These are phyloP conservation scores for Ceryle rudis DNA, from an alignment of 2,797 vertebrate species.

Conservation along the genomic window DNA sequence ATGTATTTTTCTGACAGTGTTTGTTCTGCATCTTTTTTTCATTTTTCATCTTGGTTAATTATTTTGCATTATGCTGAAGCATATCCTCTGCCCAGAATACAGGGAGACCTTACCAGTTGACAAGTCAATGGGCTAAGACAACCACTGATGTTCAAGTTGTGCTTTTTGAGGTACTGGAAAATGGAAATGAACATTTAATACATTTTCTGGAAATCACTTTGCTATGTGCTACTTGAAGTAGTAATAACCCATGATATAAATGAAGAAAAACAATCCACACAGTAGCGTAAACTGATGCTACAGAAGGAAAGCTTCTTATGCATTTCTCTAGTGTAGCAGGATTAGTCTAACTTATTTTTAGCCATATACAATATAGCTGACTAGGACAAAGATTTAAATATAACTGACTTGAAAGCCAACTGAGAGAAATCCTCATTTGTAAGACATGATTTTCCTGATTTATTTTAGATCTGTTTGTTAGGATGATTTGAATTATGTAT, in stretches of 20 bases:
- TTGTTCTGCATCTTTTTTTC: background rate
- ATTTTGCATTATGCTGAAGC: background rate
- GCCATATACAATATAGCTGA: background rate
- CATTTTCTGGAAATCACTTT: background rate
- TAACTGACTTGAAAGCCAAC: background rate
- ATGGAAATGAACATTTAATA: background rate
- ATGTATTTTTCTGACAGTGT: background rate
- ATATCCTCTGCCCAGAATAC: background rate
- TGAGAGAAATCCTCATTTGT: background rate
- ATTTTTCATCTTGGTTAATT: background rate
- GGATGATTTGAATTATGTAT: background rate
- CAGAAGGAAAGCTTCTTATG: background rate
- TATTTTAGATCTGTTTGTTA: background rate
- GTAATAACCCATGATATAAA: background rate
- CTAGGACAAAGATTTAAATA: background rate
- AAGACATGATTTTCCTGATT: background rate
- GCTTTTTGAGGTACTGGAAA: background rate
- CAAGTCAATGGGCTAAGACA: background rate
- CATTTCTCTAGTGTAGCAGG: background rate
- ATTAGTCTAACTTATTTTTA: background rate
- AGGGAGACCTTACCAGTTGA: background rate
- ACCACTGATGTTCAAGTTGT: background rate
- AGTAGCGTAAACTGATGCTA: background rate
- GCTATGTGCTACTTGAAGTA: background rate
- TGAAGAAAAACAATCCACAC: background rate